Evolutionary conservation across 2,113 vertebrate genomes (phyloP), one percentile per base, ranked within the genome.

Genomic region (Colius striatus): DNA sequence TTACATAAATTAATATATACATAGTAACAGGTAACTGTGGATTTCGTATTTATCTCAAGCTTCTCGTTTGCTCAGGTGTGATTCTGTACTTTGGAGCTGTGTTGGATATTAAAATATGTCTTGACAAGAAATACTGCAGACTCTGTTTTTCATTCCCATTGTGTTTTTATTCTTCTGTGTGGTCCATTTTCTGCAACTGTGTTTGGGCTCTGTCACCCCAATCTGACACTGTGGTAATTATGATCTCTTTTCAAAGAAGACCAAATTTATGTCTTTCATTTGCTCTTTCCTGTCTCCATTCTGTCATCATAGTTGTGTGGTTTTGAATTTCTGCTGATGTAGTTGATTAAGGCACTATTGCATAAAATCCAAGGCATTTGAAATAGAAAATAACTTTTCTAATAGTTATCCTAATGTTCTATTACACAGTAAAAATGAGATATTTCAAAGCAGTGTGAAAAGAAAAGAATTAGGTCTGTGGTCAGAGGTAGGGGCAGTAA

Each of bases 251-350:
- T 67, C 61, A 84, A 67, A 87, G 75, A 57, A 1, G 32, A 21
- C 57, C 71, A 36, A 82, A 82, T 81, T 89, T 29, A 45, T 77
- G 55, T 66, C 76, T 70, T 90, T 61, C 45, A 30, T 65, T 85
- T 84, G 30, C 58, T 84, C 26, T 78, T 51, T 55, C 27, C 73
- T 62, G 7, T 54, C 73, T 91, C 62, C 38, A 23, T 91, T 91
- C 67, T 84, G 48, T 68, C 48, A 32, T 84, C 70, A 23, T 5
- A 60, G 34, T 74, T 87, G 51, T 60, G 48, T 82, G 61, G n/a
- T 20, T 89, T 67, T 81, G 65, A 32, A 29, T 84, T 84, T 78
- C 55, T 94, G 84, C 43, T 87, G 76, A 87, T 30, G 27, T 12
- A 51, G 51, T 26, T 81, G n/a, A 32, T 74, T 77, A 86, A 92